Evolutionary conservation across 2,888 invertebrate species (phyloP), one percentile per base, ranked within the genome.

Genomic region (Sialis lutaria): DNA sequence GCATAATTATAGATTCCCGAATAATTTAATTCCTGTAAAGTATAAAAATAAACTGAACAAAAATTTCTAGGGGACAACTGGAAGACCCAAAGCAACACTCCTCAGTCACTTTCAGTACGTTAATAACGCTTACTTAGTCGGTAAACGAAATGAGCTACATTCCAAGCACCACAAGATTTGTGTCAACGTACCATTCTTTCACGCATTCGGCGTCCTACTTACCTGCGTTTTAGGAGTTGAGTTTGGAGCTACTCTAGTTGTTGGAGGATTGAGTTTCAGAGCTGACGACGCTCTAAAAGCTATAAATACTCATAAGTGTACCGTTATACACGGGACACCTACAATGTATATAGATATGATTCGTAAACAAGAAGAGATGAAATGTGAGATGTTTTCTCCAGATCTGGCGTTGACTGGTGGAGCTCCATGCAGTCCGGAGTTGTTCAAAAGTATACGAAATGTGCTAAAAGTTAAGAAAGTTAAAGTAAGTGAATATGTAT

Each of bases 321-420:
- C 76, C 0, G 63, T 77, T 1, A 60, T 82, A 32, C 79, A 79
- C 58, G 88, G 88, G 35, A 87, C 88, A 0, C 88, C 90, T 6
- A 89, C 90, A 3, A 89, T 89, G 89, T 83, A 83, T 62, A 75
- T 85, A 9, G 86, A 88, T 64, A 67, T 86, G 52, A 62, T 87
- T 40, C 68, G 69, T 32, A 62, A 62, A 5, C 72, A 74, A 54
- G 63, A 64, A 33, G 61, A 67, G 49, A 52, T 68, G 6, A 61
- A 68, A 8, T 56, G 67, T 10, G 64, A 69, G 1, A 63, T 76
- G 31, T 68, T 70, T 44, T 63, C 61, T 1, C 55, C 69, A 1
- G 64, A 68, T 52, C 61, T 70, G 40, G 84, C 82, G 1, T 59
- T 82, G 2, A 77, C 77, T 34, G 86, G 83, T 1, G 90, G 88